Evolutionary conservation across 1,140 invertebrate genomes (phyloP).

Genomic region (Antheraea pernyi): DNA sequence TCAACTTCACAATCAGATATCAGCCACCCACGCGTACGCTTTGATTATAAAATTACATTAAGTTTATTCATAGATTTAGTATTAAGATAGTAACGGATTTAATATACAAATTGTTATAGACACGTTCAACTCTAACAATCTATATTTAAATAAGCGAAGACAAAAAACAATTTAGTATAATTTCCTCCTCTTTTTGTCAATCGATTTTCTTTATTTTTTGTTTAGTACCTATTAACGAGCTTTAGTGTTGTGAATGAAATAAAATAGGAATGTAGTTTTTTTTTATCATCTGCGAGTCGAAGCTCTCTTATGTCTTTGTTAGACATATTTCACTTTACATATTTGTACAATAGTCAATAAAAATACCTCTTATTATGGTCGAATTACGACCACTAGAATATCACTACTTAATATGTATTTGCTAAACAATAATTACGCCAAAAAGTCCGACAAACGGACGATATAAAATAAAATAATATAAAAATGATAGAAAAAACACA

Average conservation of each 20-base stretch:
- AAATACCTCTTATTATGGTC: no score
- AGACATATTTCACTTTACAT: no score
- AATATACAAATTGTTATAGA: slow-evolving; percentile 19
- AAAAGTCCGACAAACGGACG: slow-evolving; percentile 42
- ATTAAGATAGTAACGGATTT: background rate
- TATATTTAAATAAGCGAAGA: background rate
- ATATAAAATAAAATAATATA: slow-evolving; percentile 31
- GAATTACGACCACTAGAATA: no score
- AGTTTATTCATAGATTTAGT: background rate
- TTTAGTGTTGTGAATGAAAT: no score
- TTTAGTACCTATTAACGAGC: no score
- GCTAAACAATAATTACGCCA: slow-evolving; percentile 16
- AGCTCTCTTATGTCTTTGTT: no score
- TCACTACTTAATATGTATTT: no score
- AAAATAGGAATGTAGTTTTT: no score
- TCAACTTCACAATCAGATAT: background rate
- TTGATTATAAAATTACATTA: slow-evolving; percentile 11
- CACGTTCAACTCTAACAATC: background rate
- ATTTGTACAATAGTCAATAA: no score
- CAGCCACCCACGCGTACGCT: slow-evolving; percentile 1
- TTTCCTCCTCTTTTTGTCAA: no score
- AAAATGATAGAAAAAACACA: slow-evolving; percentile 51
- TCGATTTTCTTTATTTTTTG: no score
- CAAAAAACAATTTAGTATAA: no score
- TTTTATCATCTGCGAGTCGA: background rate